Evolutionary conservation across 2,113 vertebrate genomes (phyloP).

Genomic region (Labrus mixtus): DNA sequence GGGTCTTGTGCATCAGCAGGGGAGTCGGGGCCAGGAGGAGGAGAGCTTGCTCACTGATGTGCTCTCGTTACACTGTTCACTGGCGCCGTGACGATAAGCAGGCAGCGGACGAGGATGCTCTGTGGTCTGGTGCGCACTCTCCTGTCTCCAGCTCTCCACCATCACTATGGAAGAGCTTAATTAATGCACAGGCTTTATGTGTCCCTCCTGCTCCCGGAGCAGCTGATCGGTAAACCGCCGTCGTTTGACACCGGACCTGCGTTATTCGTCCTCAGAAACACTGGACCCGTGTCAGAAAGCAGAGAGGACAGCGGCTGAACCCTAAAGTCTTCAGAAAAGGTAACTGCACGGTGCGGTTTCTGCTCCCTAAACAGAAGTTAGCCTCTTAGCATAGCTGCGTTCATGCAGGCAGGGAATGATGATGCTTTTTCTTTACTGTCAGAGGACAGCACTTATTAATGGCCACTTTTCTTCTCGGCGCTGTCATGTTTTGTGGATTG

Average conservation of each 20-base stretch:
- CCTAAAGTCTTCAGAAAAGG: conserved; percentile 79
- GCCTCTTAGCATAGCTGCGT: conserved; percentile 75
- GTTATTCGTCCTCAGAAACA: conserved; percentile 53
- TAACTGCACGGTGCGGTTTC: conserved; percentile 62
- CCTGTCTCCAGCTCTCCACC: conserved; percentile 71
- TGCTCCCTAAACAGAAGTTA: conserved; percentile 63
- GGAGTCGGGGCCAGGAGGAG: conserved; percentile 35
- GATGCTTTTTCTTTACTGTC: conserved; percentile 31
- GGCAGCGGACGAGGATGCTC: conserved; percentile 78
- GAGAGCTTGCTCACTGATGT: conserved; percentile 47
- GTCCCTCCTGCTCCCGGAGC: conserved; percentile 62
- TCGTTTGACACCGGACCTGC: conserved; percentile 62
- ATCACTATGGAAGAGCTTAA: conserved; percentile 78
- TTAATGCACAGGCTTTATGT: conserved; percentile 64
- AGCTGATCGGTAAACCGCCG: conserved; percentile 56
- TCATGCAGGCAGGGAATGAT: conserved; percentile 27
- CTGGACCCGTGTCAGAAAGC: conserved; percentile 64
- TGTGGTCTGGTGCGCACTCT: conserved; percentile 79
- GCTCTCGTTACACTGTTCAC: conserved; percentile 67
- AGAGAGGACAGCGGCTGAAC: conserved; percentile 62
- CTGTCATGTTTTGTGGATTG: conserved; percentile 28
- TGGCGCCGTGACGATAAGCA: conserved; percentile 76
- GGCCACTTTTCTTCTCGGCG: conserved; percentile 59
- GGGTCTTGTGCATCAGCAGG: conserved; percentile 19
- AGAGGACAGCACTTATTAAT: conserved; percentile 47